A percentile compares a stretch with the other conserved stretches of the same genome.
Conservation (phyloP, 2,797 vertebrate genomes). For the Sebastes cheni region DNA sequence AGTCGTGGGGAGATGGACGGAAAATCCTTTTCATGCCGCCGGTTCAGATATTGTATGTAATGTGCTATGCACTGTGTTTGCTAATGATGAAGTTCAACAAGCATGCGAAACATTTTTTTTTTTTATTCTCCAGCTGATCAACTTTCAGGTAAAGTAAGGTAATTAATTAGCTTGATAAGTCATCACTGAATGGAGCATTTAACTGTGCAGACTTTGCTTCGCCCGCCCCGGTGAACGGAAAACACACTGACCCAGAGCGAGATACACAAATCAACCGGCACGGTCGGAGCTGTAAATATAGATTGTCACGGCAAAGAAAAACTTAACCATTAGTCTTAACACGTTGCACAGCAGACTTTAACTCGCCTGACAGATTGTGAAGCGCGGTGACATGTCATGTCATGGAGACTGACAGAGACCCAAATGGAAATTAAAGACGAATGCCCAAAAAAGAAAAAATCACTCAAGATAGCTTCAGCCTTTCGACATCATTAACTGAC, state of each 20-base stretch:
- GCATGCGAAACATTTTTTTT: not conserved
- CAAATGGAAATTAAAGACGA: slow-evolving; percentile 42
- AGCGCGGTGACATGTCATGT: slow-evolving; percentile 22
- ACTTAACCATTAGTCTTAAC: slow-evolving; percentile 5
- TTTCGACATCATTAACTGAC: not conserved
- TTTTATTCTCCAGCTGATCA: slow-evolving; percentile 1
- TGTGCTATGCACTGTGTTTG: not conserved
- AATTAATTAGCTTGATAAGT: slow-evolving; percentile 10
- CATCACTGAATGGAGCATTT: not conserved
- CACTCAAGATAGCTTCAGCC: not conserved
- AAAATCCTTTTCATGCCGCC: slow-evolving; percentile 50
- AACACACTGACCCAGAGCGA: not conserved
- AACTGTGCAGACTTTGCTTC: not conserved
- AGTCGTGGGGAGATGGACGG: slow-evolving; percentile 26
- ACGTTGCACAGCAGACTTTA: slow-evolving; percentile 9
- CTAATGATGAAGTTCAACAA: slow-evolving; percentile 21
- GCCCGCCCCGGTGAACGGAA: not conserved
- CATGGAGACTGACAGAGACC: slow-evolving; percentile 32
- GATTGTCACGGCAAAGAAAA: slow-evolving; percentile 8
- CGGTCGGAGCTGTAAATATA: slow-evolving; percentile 7
- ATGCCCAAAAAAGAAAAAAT: not conserved
- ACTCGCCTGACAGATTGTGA: slow-evolving; percentile 40
- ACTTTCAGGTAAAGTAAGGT: slow-evolving; percentile 2
- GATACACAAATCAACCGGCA: slow-evolving; percentile 3
- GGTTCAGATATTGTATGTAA: slow-evolving; percentile 23